Conservation (phyloP, 2,888 invertebrate genomes). For the Acrobasis suavella region DNA sequence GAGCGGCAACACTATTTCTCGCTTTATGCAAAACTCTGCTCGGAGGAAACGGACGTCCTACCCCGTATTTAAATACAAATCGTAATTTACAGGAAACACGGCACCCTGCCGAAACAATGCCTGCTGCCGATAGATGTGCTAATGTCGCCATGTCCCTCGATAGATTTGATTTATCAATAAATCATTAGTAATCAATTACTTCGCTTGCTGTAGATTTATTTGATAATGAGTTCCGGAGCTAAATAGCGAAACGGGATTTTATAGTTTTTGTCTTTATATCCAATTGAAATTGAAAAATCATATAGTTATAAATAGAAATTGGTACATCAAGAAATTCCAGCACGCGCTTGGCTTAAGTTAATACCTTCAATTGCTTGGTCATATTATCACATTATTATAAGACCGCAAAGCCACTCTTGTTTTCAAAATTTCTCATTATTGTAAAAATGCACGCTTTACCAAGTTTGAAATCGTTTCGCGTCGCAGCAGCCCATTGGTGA, state of each 20-base stretch:
- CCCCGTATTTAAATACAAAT: constrained; percentile 43
- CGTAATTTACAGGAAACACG: constrained; percentile 61
- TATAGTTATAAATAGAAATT: no score
- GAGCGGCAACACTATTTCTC: constrained; percentile 49
- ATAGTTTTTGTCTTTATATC: no score
- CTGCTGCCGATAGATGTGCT: constrained; percentile 37
- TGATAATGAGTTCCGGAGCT: no score
- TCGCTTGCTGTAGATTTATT: constrained; percentile 9
- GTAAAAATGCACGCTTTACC: not conserved
- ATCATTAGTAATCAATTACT: constrained; percentile 8
- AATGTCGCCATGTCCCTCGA: constrained; percentile 16
- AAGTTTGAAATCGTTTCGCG: not conserved
- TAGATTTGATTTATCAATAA: constrained; percentile 14
- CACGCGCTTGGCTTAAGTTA: no score
- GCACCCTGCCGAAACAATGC: constrained; percentile 57
- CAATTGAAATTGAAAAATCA: no score
- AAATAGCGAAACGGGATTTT: no score
- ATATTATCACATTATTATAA: no score
- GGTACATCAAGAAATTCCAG: no score
- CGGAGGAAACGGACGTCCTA: constrained; percentile 77
- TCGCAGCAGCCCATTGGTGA: not conserved
- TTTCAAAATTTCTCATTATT: no score
- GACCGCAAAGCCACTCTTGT: no score
- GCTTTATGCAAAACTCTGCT: constrained; percentile 57
- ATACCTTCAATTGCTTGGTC: no score